phyloP scores from a whole-genome alignment of 2,797 vertebrate genomes.

The Amblyopsis hoosieri region DNA sequence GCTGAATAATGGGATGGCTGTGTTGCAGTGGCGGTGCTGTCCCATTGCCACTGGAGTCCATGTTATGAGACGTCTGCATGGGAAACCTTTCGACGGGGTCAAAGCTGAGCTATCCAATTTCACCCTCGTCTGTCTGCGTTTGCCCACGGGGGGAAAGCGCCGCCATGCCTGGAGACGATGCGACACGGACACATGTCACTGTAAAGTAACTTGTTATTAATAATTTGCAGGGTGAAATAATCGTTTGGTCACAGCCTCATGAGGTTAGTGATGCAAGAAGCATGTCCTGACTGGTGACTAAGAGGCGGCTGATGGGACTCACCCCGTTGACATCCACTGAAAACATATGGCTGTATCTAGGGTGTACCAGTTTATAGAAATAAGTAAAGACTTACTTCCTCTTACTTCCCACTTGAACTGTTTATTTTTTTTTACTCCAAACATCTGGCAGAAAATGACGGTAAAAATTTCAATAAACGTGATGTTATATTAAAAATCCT shows the following conservation, averaged over 20 bases:
- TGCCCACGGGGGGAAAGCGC: constrained; percentile 15
- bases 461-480: constrained; percentile 44
- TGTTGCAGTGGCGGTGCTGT: constrained; percentile 11
- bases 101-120: constrained; percentile 29
- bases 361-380: constrained; percentile 8
- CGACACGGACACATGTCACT: constrained; percentile 36
- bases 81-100: constrained; percentile 10
- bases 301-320: constrained; percentile 55
- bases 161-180: constrained; percentile 36
- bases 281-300: constrained; percentile 61
- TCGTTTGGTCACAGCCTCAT: constrained; percentile 58
- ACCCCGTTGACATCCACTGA: constrained; percentile 27
- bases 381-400: constrained; percentile 12
- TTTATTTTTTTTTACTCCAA: constrained; percentile 1
- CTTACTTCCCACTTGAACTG: constrained; percentile 1
- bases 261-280: constrained; percentile 57
- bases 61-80: constrained; percentile 12
- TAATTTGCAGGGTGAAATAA: constrained; percentile 60
- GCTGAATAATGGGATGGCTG: constrained; percentile 37
- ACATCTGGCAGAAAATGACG: constrained; percentile 24
- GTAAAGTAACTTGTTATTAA: constrained; percentile 64
- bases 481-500: constrained; percentile 49
- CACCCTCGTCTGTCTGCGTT: constrained; percentile 24
- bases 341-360: constrained; percentile 21
- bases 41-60: constrained; percentile 23